Base-by-base conservation (phyloP, 2,888 invertebrate species). In the Amiota communis region DNA sequence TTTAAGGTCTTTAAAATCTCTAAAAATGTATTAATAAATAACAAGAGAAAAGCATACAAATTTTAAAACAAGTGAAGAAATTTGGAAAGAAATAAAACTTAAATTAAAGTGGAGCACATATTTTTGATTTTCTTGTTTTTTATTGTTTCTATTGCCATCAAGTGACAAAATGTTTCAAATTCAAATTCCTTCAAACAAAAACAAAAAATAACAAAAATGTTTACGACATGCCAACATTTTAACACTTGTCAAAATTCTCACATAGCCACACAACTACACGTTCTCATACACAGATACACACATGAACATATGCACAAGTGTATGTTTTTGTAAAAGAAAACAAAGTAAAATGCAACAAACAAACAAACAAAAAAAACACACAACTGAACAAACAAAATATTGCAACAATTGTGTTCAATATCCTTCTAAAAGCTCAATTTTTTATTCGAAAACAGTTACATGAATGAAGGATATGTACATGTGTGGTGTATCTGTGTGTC, bases 241-340 rank as follows among this genome's bases (percentile, higher is more conserved):
- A 70, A 70, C 75, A 75, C 75, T 75, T 75, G 71, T 61, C 69
- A 23, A 69, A 63, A 67, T 17, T 61, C 70, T 72, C 51, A 74
- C 65, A 72, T 9, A 67, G 13, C 23, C 68, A 79, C 71, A 71
- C 64, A 70, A 64, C 70, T 72, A 72, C 13, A 48, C n/a, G 67
- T 36, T 8, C n/a, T 13, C 17, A 70, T 12, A 15, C 20, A 63
- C 36, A 20, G 11, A 46, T n/a, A 47, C 49, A 20, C 61, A 64
- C 6, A 48, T n/a, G 15, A 57, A 72, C n/a, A 71, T 65, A 71
- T 46, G 64, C 48, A 63, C 76, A 71, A 80, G 80, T 83, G 85
- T 82, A 82, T 57, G 3, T 23, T n/a, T n/a, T 15, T 53, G 15
- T 15, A 57, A 71, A 70, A 78, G 75, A 79, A 51, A 61, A 47